Base-by-base conservation (phyloP, 2,888 invertebrate genomes). In the Drosophila pseudotalamancana region DNA sequence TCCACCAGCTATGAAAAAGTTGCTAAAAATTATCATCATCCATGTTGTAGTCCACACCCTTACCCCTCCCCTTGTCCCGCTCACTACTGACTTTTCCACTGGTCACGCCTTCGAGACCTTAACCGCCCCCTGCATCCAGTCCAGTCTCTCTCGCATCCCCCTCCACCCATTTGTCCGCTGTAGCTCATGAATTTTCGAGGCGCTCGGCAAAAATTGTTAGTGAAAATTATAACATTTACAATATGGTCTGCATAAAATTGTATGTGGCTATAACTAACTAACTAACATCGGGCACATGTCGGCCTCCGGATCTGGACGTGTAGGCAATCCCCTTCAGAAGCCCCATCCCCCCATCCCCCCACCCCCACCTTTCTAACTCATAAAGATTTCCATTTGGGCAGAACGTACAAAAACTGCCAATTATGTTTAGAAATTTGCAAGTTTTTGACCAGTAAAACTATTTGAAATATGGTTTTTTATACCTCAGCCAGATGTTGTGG, bases 211-310 rank as follows among this genome's bases (percentile, higher is more conserved):
- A 85, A 85, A 85, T 77, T 82, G 79, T 73, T 79, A 70, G 71
- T 82, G 83, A 77, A 83, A 83, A 85, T 83, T 83, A 83, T 85
- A 82, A 85, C 83, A 83, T 83, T 83, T 77, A 72, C 86, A 83
- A 83, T 85, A 85, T 83, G 85, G 65, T 72, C 54, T 59, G 68
- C 81, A 82, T 84, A 76, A 82, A 82, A 81, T 78, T 82, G 82
- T 81, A 71, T 84, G 82, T 81, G 84, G 85, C 70, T 82, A 76
- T 84, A 81, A 81, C 85, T 78, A 84, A 80, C 79, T 82, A 80
- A 84, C 81, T 81, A 81, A 81, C 84, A 73, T 72, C 55, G 49
- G 60, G 66, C 81, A 84, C 84, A 81, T 81, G 81, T 68, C 65
- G 73, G 35, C 63, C 67, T 62, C 31, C 50, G 50, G 37, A 46